These are phyloP conservation scores for Bubo blakistoni DNA, from an alignment of 2,113 vertebrate species.

Conservation along the genomic window DNA sequence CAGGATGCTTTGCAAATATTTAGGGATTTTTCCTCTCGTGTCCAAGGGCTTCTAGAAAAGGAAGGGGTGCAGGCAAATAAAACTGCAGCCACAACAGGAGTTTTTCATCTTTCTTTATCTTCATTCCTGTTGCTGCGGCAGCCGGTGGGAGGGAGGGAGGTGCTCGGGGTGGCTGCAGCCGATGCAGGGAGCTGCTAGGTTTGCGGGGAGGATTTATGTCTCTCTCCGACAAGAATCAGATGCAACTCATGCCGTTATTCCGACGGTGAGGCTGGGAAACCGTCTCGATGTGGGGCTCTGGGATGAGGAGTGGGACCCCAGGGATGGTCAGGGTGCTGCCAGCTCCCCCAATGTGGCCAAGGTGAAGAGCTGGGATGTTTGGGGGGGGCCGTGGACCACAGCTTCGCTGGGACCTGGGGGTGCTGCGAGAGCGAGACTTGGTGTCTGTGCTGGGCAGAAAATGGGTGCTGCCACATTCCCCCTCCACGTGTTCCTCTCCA, in stretches of 20 bases:
- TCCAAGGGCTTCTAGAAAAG: background rate
- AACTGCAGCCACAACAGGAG: background rate
- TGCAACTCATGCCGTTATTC: background rate
- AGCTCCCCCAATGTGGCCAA: background rate
- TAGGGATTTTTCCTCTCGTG: background rate
- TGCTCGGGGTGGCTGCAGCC: background rate
- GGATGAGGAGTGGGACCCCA: background rate
- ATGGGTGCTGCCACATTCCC: background rate
- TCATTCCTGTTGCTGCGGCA: background rate
- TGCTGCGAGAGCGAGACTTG: fast-evolving
- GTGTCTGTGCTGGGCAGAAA: background rate
- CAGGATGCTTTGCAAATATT: background rate
- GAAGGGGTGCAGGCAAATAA: background rate
- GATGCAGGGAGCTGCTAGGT: background rate
- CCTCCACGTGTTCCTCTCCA: fast-evolving
- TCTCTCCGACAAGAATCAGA: background rate
- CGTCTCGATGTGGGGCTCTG: background rate
- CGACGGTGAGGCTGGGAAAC: background rate
- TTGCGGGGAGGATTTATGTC: background rate
- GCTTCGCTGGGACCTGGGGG: background rate
- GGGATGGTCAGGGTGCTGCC: background rate
- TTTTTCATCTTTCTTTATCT: background rate
- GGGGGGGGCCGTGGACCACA: background rate
- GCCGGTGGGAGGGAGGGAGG: background rate
- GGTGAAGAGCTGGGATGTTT: background rate